Conservation (phyloP, 2,113 vertebrate genomes). For the Apus apus region DNA sequence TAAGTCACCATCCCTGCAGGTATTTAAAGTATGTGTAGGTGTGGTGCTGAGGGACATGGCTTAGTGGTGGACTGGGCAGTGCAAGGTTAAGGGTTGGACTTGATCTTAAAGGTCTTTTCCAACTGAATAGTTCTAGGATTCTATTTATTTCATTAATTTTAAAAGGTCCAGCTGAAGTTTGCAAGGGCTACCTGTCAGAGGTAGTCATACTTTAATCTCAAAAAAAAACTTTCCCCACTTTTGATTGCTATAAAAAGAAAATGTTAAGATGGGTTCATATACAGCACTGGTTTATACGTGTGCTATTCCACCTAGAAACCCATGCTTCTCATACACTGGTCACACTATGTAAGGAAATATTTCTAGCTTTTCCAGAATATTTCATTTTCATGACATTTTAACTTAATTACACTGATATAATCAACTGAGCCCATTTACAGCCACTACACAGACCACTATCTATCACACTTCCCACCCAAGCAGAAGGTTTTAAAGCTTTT, state of each 20-base stretch:
- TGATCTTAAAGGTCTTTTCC: background rate
- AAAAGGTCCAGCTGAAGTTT: background rate
- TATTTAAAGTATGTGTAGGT: background rate
- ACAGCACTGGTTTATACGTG: background rate
- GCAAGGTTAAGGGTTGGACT: background rate
- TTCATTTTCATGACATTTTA: slow-evolving; percentile 38
- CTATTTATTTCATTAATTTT: background rate
- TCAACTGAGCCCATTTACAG: background rate
- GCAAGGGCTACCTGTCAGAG: background rate
- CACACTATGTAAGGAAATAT: background rate
- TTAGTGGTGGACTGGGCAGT: background rate
- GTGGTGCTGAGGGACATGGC: background rate
- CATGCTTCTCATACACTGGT: background rate
- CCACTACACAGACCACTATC: background rate
- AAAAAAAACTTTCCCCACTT: background rate
- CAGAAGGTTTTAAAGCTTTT: slow-evolving; percentile 33
- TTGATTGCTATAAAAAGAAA: background rate
- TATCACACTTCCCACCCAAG: background rate
- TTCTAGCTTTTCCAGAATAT: background rate
- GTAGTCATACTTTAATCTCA: background rate
- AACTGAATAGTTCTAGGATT: background rate
- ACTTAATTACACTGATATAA: slow-evolving; percentile 7
- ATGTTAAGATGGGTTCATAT: background rate
- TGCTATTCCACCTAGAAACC: background rate
- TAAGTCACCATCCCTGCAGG: background rate